Conservation (phyloP, 2,888 invertebrate species). For the Agrochola macilenta region DNA sequence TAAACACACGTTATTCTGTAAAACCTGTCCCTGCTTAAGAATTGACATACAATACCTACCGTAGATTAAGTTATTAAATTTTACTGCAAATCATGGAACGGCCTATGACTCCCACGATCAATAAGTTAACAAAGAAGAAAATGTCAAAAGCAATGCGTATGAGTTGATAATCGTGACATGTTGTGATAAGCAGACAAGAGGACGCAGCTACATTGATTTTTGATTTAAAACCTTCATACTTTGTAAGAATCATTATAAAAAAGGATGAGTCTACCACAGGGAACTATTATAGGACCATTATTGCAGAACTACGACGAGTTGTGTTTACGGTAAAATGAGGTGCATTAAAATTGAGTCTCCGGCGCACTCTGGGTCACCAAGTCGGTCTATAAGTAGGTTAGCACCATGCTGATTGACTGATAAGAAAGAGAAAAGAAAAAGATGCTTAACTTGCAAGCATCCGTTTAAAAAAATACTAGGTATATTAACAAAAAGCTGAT, state of each 20-base stretch:
- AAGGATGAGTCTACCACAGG: not conserved
- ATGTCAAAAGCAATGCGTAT: not conserved
- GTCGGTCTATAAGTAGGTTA: not conserved
- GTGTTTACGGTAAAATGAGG: not conserved
- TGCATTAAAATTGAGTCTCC: not conserved
- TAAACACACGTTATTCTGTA: not conserved
- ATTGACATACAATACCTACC: not conserved
- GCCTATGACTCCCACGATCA: slow-evolving; percentile 13
- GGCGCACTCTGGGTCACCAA: not conserved
- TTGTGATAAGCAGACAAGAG: not conserved
- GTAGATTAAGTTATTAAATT: not conserved
- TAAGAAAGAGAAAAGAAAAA: not conserved
- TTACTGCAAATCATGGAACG: not conserved
- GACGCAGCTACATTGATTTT: not conserved
- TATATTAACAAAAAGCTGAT: slow-evolving; percentile 26
- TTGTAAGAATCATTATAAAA: not conserved
- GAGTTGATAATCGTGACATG: not conserved
- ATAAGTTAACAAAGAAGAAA: not conserved
- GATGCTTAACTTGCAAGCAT: not conserved
- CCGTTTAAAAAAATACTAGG: slow-evolving; percentile 5
- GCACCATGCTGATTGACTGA: not conserved
- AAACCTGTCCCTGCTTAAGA: not conserved
- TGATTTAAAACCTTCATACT: not conserved
- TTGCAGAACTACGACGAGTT: not conserved
- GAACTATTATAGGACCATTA: not conserved